Base-by-base conservation (phyloP, 53 echinoderm and acorn worm genomes). In the Holothuria leucospilota region DNA sequence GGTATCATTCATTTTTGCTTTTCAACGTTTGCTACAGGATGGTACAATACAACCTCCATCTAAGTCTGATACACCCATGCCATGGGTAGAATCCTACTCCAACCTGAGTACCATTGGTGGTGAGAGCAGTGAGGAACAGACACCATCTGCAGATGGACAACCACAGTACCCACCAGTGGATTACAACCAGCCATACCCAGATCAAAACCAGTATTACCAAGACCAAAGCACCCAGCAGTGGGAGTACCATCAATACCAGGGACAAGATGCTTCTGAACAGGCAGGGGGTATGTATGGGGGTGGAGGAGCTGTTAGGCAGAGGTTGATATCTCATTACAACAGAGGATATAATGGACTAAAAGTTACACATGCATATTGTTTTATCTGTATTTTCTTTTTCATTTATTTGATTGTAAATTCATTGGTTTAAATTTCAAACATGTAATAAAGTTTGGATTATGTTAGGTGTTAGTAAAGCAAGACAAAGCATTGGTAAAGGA, bases 31-130 rank as follows among this genome's bases (percentile, higher is more conserved):
- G 0, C 6, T 64, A 21, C 71, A 99, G 99, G 95, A 93, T 68
- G 99, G 99, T 56, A 86, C 84, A 41, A 92, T 99, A 58, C 93
- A 92, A 29, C 95, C 95, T 14, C 90, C 95, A 38, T 99, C 99
- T 23, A 80, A 90, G 42, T 92, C 92, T 28, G 95, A 92, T 77
- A 99, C 99, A 85, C 99, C 99, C 28, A 99, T 99, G 91, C 99
- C 99, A n/a, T 99, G 99, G 99, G 92, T 94, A 65, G 93, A 99
- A 73, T 99, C 99, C 38, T 95, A 84, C 82, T 90, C 94, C 72
- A 99, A 99, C 78, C 88, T 99, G 25, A 99, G 99, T 73, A 92
- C 90, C 21, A 86, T 95, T 68, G 98, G 82, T 13, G 91, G 63
- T 26, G 91, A 87, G 53, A 89, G 89, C 68, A 80, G 56, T 34